Conservation (phyloP, 1,140 invertebrate species). For the Hycleus cichorii region DNA sequence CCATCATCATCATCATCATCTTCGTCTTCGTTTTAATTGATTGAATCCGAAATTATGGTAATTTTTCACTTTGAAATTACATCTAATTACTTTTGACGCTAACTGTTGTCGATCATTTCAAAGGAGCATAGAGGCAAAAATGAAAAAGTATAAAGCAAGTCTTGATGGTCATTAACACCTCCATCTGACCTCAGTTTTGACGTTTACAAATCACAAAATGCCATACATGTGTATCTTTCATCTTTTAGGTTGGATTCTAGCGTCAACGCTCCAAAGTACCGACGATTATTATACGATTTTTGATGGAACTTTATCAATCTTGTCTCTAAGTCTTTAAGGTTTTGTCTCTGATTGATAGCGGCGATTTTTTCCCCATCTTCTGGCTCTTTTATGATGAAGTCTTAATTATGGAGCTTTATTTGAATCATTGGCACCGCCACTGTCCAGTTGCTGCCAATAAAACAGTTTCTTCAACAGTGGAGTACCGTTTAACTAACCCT, state of each 20-base stretch:
- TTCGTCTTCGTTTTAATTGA: too few species aligned
- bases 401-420: conserved; percentile 3
- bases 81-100: too few species aligned
- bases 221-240: conserved; percentile 5
- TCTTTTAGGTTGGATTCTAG: conserved; percentile 10
- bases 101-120: too few species aligned
- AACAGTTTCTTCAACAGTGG: too few species aligned
- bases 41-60: too few species aligned
- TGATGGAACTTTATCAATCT: conserved; percentile 5
- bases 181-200: conserved; percentile 14
- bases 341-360: conserved; percentile 10
- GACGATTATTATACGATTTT: conserved; percentile 7
- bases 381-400: not conserved
- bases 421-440: too few species aligned
- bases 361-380: conserved; percentile 2
- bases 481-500: too few species aligned
- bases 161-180: conserved; percentile 17
- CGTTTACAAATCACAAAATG: conserved; percentile 14
- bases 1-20: too few species aligned
- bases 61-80: too few species aligned
- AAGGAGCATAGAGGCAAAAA: too few species aligned
- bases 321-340: conserved; percentile 1
- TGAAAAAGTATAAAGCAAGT: too few species aligned
- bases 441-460: too few species aligned
- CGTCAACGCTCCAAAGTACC: conserved; percentile 12